These are phyloP conservation scores for Lepidotrigona ventralis DNA, from an alignment of 1,140 invertebrate species.

Conservation along the genomic window DNA sequence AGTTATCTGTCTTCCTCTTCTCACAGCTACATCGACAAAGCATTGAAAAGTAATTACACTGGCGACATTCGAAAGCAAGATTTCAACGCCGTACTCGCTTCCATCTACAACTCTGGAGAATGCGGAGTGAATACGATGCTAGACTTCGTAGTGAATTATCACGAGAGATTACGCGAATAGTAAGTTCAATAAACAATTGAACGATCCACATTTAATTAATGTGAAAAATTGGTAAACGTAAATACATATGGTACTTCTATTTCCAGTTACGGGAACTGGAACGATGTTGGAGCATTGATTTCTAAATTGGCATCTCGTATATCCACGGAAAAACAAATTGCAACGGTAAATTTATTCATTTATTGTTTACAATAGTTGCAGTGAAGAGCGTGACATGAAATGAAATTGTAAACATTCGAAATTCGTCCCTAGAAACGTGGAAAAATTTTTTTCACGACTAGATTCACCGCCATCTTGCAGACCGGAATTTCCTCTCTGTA, in stretches of 20 bases:
- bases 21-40: background rate
- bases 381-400: no score
- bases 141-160: conserved; percentile 79
- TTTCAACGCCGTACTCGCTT: conserved; percentile 69
- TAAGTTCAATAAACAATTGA: conserved; percentile 68
- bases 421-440: no score
- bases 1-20: background rate
- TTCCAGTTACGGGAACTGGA: conserved; percentile 67
- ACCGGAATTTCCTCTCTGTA: no score
- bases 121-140: conserved; percentile 80
- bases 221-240: background rate
- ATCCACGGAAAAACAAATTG: conserved; percentile 56
- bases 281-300: conserved; percentile 56
- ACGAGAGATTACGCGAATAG: conserved; percentile 75
- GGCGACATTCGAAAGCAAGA: conserved; percentile 44
- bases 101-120: conserved; percentile 75
- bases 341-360: conserved; percentile 55
- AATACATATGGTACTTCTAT: background rate
- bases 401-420: no score
- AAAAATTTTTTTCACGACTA: no score
- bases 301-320: conserved; percentile 56
- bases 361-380: no score
- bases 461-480: no score
- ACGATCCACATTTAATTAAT: background rate
- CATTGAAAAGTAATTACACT: background rate